Base-by-base conservation (phyloP, 2,888 invertebrate genomes). In the Hirtodrosophila trivittata region DNA sequence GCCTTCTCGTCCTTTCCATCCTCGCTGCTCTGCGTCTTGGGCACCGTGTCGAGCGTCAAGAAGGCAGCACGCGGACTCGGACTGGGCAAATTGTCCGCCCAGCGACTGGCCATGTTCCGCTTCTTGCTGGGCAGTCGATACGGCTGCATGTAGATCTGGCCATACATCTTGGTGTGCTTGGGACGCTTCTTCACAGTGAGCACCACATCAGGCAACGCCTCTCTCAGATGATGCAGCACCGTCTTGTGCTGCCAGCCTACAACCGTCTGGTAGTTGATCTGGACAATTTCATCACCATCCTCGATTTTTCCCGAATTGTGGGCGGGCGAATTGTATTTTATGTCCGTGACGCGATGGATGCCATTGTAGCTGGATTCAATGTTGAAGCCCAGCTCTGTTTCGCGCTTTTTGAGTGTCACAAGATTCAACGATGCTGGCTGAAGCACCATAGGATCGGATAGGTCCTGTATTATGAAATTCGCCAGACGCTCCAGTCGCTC, bases 261-360 rank as follows among this genome's bases (percentile, higher is more conserved):
- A 0, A 94, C 93, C 0, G 94, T 94, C 88, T 94, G 94, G 87
- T 94, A 94, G 89, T 94, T 94, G 18, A 94, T 96, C 92, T 97
- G 97, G 35, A 98, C 95, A 77, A 99, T 96, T 92, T 99, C 98
- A 91, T 99, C 98, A 0, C 98, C 98, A 80, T 96, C 95, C 91
- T 97, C 97, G 86, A 99, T 95, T 91, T 96, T 97, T 1, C 96
- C 96, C 77, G 96, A 96, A 28, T 95, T 94, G 91, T 98, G 97
- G 33, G 98, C 97, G 1, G 97, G 97, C 45, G 97, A 97, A 86
- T 97, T 95, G 90, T 95, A 95, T 89, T 97, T 96, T 50, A 98
- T 95, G 88, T 96, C 96, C 12, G 96, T 96, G 58, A 99, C 95
- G 89, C 97, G 95, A 88, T 89, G 94, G 69, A 94, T 93, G 0